Conservation (phyloP, 2,113 vertebrate species). For the Herpailurus yagouaroundi region DNA sequence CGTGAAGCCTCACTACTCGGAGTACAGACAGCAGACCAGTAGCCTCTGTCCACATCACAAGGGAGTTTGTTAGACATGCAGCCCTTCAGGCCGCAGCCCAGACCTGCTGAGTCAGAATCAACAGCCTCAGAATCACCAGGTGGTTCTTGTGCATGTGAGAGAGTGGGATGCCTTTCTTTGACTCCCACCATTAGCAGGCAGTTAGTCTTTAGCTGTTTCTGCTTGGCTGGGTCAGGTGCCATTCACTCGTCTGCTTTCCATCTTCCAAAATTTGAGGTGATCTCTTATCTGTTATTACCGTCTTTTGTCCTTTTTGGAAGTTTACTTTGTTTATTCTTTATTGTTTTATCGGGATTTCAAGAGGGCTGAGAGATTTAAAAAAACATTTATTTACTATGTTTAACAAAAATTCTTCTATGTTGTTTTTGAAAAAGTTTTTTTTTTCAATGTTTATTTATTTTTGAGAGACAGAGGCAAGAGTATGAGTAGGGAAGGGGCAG, state of each 20-base stretch:
- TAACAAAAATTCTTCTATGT: neutral
- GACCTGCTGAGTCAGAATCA: neutral
- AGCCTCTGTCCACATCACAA: neutral
- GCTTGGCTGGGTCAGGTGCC: too few species aligned
- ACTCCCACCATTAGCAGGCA: fast-evolving
- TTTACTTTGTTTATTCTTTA: neutral
- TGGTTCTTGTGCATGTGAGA: neutral
- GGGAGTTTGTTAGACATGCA: neutral
- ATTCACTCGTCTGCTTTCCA: neutral
- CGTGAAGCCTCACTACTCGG: neutral
- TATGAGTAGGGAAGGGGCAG: too few species aligned
- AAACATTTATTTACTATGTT: neutral
- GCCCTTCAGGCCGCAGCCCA: neutral
- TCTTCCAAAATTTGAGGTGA: neutral
- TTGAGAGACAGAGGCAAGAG: too few species aligned
- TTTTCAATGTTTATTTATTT: too few species aligned
- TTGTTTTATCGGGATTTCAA: neutral
- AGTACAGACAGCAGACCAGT: neutral
- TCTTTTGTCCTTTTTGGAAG: neutral
- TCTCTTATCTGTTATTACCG: neutral
- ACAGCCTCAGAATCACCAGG: fast-evolving
- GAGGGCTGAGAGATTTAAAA: neutral
- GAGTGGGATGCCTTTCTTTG: neutral
- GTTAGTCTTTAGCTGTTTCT: neutral
- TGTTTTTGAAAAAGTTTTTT: too few species aligned